Evolutionary conservation across 1,140 invertebrate species (phyloP).

Genomic region (Pollicipes pollicipes): DNA sequence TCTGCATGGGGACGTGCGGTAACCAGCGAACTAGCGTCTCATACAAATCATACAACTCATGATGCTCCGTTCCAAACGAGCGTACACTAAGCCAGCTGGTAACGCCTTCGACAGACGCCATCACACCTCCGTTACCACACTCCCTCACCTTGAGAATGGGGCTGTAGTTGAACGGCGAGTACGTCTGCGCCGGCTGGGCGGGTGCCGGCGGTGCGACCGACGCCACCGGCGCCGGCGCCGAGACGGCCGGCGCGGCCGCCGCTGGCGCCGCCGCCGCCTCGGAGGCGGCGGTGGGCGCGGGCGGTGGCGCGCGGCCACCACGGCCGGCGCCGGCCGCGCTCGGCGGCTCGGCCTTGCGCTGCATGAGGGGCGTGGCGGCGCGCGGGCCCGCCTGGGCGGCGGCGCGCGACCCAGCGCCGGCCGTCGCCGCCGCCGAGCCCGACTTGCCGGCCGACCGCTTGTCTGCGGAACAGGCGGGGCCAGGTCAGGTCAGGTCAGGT

Average conservation of each 20-base stretch:
- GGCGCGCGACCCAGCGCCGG: no score
- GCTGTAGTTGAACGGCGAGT: conserved; percentile 1
- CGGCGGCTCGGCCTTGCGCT: neutral
- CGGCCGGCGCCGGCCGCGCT: neutral
- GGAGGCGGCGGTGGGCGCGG: conserved; percentile 27
- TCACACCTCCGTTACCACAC: no score
- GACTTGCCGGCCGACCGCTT: neutral
- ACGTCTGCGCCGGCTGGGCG: conserved; percentile 9
- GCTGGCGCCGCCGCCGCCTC: conserved; percentile 6
- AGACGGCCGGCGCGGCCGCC: conserved; percentile 6
- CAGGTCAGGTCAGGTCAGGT: no score
- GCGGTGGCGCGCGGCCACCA: no score
- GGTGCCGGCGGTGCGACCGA: neutral
- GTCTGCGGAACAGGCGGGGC: neutral
- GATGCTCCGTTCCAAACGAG: no score
- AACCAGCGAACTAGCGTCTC: no score
- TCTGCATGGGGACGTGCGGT: no score
- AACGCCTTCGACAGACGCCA: no score
- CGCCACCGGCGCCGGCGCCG: conserved; percentile 3
- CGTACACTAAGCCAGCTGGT: no score
- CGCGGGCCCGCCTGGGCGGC: no score
- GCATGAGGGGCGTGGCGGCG: neutral
- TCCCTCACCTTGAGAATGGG: conserved; percentile 4
- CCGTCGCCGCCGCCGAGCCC: neutral
- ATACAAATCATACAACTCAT: no score